Conservation (phyloP, 2,797 vertebrate species). For the Peromyscus aztecus region DNA sequence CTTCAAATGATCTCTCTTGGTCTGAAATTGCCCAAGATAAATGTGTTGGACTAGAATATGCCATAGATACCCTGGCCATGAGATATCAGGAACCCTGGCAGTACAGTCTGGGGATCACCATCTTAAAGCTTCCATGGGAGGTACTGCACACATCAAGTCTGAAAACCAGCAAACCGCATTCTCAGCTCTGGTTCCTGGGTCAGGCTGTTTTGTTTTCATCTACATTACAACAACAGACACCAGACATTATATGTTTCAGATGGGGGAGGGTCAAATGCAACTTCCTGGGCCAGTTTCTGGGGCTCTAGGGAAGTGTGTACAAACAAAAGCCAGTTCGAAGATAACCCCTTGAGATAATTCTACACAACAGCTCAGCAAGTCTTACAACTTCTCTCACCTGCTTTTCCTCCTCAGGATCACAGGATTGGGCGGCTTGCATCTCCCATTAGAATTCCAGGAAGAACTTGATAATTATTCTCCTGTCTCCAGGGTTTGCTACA, state of each 20-base stretch:
- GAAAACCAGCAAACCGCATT: background rate
- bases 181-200: background rate
- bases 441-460: background rate
- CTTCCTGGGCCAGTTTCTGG: background rate
- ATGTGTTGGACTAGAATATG: background rate
- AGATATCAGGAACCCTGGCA: background rate
- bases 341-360: background rate
- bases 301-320: background rate
- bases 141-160: background rate
- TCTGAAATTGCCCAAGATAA: background rate
- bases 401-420: background rate
- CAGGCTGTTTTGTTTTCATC: background rate
- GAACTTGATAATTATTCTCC: background rate
- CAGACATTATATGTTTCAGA: background rate
- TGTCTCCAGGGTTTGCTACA: background rate
- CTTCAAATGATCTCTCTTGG: background rate
- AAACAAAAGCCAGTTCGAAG: background rate
- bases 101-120: background rate
- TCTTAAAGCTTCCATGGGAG: background rate
- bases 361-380: background rate
- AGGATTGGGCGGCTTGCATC: background rate
- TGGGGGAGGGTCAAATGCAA: background rate
- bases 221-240: background rate
- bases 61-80: background rate
- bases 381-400: background rate